These are phyloP conservation scores for Apoda limacodes DNA, from an alignment of 2,888 invertebrate species.

Conservation along the genomic window DNA sequence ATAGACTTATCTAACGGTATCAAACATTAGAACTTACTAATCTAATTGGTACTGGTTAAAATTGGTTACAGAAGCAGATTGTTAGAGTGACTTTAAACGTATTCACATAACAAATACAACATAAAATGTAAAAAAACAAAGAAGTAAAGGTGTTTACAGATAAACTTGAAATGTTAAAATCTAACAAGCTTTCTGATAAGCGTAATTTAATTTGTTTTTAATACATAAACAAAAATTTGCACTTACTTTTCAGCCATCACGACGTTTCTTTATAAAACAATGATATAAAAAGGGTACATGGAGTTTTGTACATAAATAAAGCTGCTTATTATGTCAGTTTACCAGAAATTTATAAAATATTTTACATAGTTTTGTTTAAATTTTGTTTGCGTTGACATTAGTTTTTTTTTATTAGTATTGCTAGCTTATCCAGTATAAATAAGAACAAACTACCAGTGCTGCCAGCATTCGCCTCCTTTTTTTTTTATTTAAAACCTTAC, in stretches of 20 bases:
- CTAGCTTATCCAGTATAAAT: too few species aligned
- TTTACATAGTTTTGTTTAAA: slow-evolving; percentile 65
- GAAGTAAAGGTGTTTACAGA: slow-evolving; percentile 11
- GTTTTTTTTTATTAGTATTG: slow-evolving; percentile 17
- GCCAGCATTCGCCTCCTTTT: too few species aligned
- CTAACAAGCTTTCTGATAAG: slow-evolving; percentile 36
- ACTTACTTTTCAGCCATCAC: slow-evolving; percentile 63
- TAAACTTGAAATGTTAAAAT: slow-evolving; percentile 13
- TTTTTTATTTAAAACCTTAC: too few species aligned
- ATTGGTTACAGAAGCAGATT: too few species aligned
- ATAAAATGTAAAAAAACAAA: too few species aligned
- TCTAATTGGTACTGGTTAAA: too few species aligned
- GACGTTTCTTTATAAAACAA: slow-evolving; percentile 29
- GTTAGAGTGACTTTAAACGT: too few species aligned
- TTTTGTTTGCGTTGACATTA: slow-evolving; percentile 65
- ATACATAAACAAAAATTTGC: slow-evolving; percentile 28
- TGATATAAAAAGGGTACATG: slow-evolving; percentile 43
- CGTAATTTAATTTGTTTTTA: too few species aligned
- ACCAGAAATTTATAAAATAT: slow-evolving; percentile 60
- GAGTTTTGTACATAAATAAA: slow-evolving; percentile 41
- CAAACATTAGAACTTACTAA: too few species aligned
- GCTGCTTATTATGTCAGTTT: slow-evolving; percentile 40
- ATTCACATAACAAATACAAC: too few species aligned
- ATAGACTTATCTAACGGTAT: too few species aligned
- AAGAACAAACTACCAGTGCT: too few species aligned